These are phyloP conservation scores for Nesospiza acunhae DNA, from an alignment of 2,113 vertebrate genomes.

Conservation along the genomic window DNA sequence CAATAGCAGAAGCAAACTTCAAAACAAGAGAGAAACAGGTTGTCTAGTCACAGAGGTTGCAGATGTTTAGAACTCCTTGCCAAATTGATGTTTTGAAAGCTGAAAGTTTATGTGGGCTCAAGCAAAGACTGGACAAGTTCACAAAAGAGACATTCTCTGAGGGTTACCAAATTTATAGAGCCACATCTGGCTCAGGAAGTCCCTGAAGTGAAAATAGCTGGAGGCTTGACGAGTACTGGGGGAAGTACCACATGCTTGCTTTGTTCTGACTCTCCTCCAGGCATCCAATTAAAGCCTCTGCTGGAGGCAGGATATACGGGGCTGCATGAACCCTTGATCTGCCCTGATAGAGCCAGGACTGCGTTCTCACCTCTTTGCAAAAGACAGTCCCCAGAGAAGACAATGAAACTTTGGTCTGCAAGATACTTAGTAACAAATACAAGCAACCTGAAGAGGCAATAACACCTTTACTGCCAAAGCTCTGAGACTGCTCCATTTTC, in stretches of 20 bases:
- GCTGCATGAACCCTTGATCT: not conserved
- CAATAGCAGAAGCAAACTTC: not conserved
- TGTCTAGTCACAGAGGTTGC: not conserved
- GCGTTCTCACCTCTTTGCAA: not conserved
- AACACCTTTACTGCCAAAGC: not conserved
- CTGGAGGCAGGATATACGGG: not conserved
- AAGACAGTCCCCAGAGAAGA: not conserved
- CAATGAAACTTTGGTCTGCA: not conserved
- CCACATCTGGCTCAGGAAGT: constrained; percentile 36
- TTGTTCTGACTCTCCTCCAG: not conserved
- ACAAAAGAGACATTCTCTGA: not conserved
- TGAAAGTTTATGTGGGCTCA: not conserved
- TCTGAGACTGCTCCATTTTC: not conserved
- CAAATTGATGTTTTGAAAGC: not conserved
- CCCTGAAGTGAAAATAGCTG: constrained; percentile 27
- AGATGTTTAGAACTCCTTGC: not conserved
- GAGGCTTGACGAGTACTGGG: not conserved
- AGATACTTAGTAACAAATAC: not conserved
- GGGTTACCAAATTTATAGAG: constrained; percentile 26
- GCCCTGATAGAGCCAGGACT: not conserved
- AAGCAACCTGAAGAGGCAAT: not conserved
- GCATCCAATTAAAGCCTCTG: not conserved
- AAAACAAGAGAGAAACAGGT: not conserved
- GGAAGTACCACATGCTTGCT: not conserved
- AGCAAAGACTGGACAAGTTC: constrained; percentile 7